Percentiles rank a stretch among this genome's conserved stretches.
phyloP scores from a whole-genome alignment of 2,888 invertebrate genomes.

The Plebejus melissa region DNA sequence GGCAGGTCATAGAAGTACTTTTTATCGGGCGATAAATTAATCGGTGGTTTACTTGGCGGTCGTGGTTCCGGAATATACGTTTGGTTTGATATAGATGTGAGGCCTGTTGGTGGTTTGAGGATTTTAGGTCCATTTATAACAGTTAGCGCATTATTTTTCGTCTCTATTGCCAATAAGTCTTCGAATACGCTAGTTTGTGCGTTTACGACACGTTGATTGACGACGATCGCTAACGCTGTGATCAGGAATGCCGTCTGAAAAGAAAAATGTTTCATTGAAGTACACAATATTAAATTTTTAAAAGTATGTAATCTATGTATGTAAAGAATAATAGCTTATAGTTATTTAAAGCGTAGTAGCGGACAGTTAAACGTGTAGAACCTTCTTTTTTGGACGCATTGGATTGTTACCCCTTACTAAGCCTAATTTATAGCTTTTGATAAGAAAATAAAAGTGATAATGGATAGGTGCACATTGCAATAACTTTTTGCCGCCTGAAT shows the following conservation, averaged over 20 bases:
- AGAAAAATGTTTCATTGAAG: conserved; percentile 36
- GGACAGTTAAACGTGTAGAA: not conserved
- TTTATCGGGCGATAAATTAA: conserved; percentile 48
- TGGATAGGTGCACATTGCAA: conserved; percentile 13
- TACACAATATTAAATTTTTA: not conserved
- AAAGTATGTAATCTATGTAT: not conserved
- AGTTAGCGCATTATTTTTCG: conserved; percentile 55
- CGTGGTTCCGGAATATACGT: conserved; percentile 49
- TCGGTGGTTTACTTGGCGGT: conserved; percentile 62
- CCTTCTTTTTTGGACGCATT: not conserved
- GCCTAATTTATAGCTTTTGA: conserved; percentile 14
- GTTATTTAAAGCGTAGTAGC: not conserved
- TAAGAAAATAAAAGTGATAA: conserved; percentile 23
- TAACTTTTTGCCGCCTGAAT: conserved; percentile 15
- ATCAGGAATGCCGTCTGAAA: conserved; percentile 73
- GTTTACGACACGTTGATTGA: conserved; percentile 62
- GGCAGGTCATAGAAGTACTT: conserved; percentile 48
- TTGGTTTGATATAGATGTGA: conserved; percentile 40
- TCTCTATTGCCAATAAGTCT: conserved; percentile 66
- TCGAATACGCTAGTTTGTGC: conserved; percentile 50
- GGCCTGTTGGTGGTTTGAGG: conserved; percentile 43
- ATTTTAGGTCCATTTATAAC: conserved; percentile 57
- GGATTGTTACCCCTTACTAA: not conserved
- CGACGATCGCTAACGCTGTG: conserved; percentile 69
- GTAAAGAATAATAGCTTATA: not conserved